Conservation (phyloP, 2,113 vertebrate species). For the Uria lomvia region DNA sequence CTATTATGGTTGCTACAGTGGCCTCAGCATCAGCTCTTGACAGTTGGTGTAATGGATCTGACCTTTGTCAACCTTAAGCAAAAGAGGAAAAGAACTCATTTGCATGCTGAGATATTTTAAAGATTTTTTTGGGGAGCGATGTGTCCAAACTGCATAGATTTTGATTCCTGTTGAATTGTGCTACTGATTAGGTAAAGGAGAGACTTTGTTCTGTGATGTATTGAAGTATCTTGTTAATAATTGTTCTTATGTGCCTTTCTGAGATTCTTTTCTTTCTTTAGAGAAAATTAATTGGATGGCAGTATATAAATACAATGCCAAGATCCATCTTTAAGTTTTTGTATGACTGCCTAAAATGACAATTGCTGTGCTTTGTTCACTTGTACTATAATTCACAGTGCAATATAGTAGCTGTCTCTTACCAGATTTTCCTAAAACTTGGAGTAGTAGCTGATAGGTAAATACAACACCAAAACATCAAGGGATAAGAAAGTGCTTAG, state of each 20-base stretch:
- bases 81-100: neutral
- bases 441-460: neutral
- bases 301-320: neutral
- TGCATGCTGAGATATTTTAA: neutral
- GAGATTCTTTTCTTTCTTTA: neutral
- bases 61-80: neutral
- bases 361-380: neutral
- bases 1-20: neutral
- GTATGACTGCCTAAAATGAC: neutral
- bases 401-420: neutral
- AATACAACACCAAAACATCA: neutral
- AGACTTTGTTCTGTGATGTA: neutral
- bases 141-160: neutral
- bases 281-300: neutral
- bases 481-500: neutral
- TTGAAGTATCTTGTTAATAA: neutral
- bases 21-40: neutral
- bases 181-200: neutral
- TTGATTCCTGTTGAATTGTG: neutral
- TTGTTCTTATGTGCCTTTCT: neutral
- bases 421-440: neutral
- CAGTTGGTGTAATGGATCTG: neutral
- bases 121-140: neutral
- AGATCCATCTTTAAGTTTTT: neutral
- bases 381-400: neutral